Evolutionary conservation across 2,797 vertebrate species (phyloP).

Genomic region (Chloroceryle amazona): DNA sequence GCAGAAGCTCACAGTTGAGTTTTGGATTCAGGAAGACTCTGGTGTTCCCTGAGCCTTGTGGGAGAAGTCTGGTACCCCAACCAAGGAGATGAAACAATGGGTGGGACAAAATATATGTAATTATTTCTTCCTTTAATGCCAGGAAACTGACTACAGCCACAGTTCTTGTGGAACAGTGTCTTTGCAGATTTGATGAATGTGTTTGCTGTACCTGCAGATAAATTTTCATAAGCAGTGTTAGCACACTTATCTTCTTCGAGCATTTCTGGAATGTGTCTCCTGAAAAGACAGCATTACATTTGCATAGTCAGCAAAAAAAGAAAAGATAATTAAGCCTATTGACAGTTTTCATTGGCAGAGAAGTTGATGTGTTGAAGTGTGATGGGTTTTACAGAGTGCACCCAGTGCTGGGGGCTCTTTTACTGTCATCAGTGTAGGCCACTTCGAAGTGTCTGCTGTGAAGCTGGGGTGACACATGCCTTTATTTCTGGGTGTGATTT

Average conservation of each 20-base stretch:
- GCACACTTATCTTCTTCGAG: not conserved
- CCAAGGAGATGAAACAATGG: not conserved
- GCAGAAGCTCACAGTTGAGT: not conserved
- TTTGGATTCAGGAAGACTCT: not conserved
- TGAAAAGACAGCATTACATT: not conserved
- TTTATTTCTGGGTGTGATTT: constrained; percentile 6
- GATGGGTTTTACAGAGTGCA: not conserved
- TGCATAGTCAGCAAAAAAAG: not conserved
- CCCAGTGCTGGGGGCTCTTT: not conserved
- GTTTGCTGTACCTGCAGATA: not conserved
- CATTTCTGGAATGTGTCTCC: not conserved
- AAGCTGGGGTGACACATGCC: constrained; percentile 9
- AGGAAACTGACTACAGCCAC: not conserved
- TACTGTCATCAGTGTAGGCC: not conserved
- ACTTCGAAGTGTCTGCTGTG: not conserved
- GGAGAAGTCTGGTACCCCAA: not conserved
- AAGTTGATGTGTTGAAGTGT: not conserved
- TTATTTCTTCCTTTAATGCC: not conserved
- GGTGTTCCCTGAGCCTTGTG: not conserved
- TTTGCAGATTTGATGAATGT: not conserved
- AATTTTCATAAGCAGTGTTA: not conserved
- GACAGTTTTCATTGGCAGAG: not conserved
- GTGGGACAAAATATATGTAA: not conserved
- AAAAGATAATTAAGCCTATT: not conserved
- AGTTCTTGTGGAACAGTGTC: not conserved